phyloP scores from a whole-genome alignment of 2,113 vertebrate species.

The Eonycteris spelaea region DNA sequence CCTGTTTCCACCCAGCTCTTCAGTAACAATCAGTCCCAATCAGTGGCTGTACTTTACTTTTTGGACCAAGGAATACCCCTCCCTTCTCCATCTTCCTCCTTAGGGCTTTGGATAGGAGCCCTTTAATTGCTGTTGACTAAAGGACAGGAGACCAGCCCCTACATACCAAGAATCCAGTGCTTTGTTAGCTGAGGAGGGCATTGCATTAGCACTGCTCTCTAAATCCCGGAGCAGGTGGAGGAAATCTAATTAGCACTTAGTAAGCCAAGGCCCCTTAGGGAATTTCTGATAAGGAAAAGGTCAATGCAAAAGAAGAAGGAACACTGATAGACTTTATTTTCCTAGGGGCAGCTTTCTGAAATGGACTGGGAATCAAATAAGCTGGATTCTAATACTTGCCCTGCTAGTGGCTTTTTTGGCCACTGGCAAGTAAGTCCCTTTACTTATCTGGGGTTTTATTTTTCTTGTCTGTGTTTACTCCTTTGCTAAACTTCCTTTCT shows the following conservation, averaged over 20 bases:
- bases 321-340: constrained; percentile 13
- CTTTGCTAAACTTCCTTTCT: neutral
- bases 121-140: constrained; percentile 62
- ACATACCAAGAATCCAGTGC: constrained; percentile 71
- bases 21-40: constrained; percentile 32
- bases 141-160: constrained; percentile 53
- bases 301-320: constrained; percentile 43
- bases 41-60: constrained; percentile 33
- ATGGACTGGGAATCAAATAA: neutral
- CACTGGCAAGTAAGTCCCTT: neutral
- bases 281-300: constrained; percentile 64
- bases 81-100: constrained; percentile 61
- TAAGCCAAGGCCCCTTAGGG: constrained; percentile 54
- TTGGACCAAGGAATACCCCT: constrained; percentile 44
- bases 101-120: constrained; percentile 36
- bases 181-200: constrained; percentile 61
- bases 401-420: neutral
- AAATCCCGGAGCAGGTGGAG: constrained; percentile 73
- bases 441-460: neutral
- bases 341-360: constrained; percentile 37
- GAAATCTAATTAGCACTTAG: constrained; percentile 72
- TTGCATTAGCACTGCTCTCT: constrained; percentile 53
- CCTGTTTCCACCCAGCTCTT: constrained; percentile 55
- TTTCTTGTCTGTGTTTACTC: neutral
- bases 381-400: neutral